A percentile compares a stretch with the other conserved stretches of the same genome.
Conservation (phyloP, 2,797 vertebrate species). For the Amazona ochrocephala region DNA sequence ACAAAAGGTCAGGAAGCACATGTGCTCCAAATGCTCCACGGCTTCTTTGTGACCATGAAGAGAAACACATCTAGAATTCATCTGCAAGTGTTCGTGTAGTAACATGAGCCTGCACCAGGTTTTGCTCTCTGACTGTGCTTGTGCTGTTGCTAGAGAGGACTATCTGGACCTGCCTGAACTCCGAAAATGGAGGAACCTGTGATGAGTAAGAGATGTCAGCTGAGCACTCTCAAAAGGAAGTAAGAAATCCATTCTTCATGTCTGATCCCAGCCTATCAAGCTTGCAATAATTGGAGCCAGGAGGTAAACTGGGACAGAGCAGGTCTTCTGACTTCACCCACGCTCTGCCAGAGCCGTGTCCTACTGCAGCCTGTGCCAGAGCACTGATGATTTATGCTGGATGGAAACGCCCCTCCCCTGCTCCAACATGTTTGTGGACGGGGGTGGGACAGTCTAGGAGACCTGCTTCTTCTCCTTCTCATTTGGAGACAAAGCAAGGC, state of each 20-base stretch:
- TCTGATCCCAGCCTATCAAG: background rate
- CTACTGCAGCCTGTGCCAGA: background rate
- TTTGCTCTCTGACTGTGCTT: accelerated
- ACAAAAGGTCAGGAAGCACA: constrained; percentile 5
- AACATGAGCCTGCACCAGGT: background rate
- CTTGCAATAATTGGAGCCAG: background rate
- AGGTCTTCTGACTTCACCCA: background rate
- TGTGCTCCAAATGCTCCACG: background rate
- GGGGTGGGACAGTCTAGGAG: background rate
- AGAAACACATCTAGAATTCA: background rate
- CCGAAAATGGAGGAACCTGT: background rate
- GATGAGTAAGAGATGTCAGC: background rate
- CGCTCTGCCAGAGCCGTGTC: background rate
- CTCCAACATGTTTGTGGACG: background rate
- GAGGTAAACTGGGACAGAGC: background rate
- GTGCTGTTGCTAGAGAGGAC: background rate
- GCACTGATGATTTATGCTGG: accelerated
- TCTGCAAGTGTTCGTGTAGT: background rate
- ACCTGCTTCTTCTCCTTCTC: background rate
- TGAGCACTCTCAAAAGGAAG: background rate
- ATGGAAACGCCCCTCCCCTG: background rate
- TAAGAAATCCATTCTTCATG: background rate
- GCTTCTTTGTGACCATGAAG: background rate
- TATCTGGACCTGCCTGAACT: background rate
- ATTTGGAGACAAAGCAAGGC: background rate